Percentiles rank a stretch among this genome's conserved stretches.
phyloP scores from a whole-genome alignment of 2,797 vertebrate genomes.

The Oceanodroma leucorhoa region DNA sequence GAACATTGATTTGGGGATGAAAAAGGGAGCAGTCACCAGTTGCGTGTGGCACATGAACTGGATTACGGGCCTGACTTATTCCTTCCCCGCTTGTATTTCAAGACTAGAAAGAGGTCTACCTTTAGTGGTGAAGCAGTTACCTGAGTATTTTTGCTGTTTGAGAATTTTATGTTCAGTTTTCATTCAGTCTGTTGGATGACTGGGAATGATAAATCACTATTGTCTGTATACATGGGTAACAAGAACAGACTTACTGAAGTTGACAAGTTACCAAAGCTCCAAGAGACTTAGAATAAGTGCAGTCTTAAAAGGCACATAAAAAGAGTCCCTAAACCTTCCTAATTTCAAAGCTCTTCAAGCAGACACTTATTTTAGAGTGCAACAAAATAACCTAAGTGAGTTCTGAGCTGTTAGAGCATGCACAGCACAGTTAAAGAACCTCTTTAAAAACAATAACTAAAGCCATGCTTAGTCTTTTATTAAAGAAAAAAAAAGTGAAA shows the following conservation, averaged over 20 bases:
- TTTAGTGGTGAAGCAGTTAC: neutral
- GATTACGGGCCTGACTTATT: neutral
- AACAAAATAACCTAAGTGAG: neutral
- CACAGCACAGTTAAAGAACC: neutral
- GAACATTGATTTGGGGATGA: neutral
- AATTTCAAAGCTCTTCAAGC: neutral
- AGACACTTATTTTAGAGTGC: neutral
- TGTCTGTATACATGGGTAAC: neutral
- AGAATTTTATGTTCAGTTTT: neutral
- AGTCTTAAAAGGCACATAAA: neutral
- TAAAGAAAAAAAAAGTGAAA: neutral
- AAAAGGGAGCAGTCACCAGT: neutral
- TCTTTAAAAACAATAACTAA: neutral
- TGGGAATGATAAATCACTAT: neutral
- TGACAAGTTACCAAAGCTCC: neutral
- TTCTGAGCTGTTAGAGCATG: neutral
- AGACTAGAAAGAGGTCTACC: neutral
- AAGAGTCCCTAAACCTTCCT: neutral
- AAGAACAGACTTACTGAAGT: neutral
- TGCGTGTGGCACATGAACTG: neutral
- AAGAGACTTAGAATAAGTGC: neutral
- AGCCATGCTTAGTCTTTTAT: neutral
- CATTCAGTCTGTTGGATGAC: neutral
- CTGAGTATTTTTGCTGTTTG: neutral
- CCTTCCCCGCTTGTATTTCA: neutral